Conservation (phyloP, 2,113 vertebrate genomes). For the Oncorhynchus clarkii region DNA sequence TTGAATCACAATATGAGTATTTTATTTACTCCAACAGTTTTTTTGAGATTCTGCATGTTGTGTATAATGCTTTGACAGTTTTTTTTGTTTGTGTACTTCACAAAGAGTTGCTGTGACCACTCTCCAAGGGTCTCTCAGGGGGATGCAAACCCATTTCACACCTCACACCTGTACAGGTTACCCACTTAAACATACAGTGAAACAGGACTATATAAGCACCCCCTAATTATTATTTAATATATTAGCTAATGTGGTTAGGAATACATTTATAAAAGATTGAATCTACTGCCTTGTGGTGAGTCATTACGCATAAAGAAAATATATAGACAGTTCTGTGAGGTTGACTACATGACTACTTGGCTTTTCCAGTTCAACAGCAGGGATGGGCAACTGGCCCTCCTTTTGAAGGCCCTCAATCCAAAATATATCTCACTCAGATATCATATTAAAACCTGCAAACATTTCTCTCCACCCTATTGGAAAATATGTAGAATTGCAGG, state of each 20-base stretch:
- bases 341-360: not conserved
- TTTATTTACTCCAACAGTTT: constrained; percentile 60
- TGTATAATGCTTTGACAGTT: constrained; percentile 47
- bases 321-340: not conserved
- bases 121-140: too few species aligned
- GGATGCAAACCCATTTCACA: too few species aligned
- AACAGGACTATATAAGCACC: too few species aligned
- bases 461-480: too few species aligned
- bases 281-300: not conserved
- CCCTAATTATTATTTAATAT: constrained; percentile 2
- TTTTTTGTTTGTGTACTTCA: constrained; percentile 39
- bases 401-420: too few species aligned
- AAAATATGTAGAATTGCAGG: too few species aligned
- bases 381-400: too few species aligned
- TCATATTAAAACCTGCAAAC: not conserved
- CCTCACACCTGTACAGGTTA: too few species aligned
- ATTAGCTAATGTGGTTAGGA: constrained; percentile 59
- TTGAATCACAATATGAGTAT: constrained; percentile 66
- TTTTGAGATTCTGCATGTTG: constrained; percentile 37
- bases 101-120: constrained; percentile 60
- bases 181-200: too few species aligned
- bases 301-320: not conserved
- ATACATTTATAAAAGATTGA: constrained; percentile 46
- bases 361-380: not conserved
- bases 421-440: too few species aligned